A percentile compares a stretch with the other conserved stretches of the same genome.
These are phyloP conservation scores for Patiria miniata DNA, from an alignment of 35 echinoderm and acorn worm genomes.

Conservation along the genomic window DNA sequence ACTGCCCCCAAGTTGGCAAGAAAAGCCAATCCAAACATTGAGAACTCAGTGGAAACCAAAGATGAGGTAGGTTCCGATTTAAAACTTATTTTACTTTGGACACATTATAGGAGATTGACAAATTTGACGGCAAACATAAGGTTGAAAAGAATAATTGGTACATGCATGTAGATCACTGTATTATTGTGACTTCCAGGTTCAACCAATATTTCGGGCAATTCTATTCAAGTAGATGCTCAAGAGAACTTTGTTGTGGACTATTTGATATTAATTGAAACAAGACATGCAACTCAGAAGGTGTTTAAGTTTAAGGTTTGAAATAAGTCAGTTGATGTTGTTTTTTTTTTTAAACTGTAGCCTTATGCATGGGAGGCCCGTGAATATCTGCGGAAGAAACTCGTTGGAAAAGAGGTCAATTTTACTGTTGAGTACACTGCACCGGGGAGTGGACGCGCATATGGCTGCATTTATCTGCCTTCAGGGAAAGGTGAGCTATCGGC, in stretches of 20 bases:
- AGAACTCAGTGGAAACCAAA: conserved; percentile 74
- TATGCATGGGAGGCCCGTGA: conserved; percentile 97
- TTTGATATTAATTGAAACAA: too few relatives aligned
- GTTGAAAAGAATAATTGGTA: too few relatives aligned
- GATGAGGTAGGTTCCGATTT: conserved; percentile 70
- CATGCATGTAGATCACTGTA: too few relatives aligned
- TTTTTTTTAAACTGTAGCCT: conserved; percentile 42
- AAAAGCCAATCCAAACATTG: conserved; percentile 80
- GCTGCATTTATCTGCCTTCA: conserved; percentile 80
- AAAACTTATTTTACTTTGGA: neutral
- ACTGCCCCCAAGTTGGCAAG: conserved; percentile 86
- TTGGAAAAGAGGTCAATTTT: conserved; percentile 83
- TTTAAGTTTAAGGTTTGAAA: too few relatives aligned
- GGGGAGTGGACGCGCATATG: conserved; percentile 91
- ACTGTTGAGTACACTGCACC: conserved; percentile 88
- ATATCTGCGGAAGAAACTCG: conserved; percentile 75
- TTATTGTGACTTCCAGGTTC: too few relatives aligned
- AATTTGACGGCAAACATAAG: too few relatives aligned
- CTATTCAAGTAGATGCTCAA: too few relatives aligned
- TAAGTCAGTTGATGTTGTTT: too few relatives aligned
- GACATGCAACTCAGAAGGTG: too few relatives aligned
- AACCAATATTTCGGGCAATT: too few relatives aligned
- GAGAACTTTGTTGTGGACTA: too few relatives aligned
- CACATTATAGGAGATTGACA: too few relatives aligned
- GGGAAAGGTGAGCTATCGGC: conserved; percentile 49